Evolutionary conservation across 2,797 vertebrate species (phyloP).

Genomic region (Discoglossus pictus): DNA sequence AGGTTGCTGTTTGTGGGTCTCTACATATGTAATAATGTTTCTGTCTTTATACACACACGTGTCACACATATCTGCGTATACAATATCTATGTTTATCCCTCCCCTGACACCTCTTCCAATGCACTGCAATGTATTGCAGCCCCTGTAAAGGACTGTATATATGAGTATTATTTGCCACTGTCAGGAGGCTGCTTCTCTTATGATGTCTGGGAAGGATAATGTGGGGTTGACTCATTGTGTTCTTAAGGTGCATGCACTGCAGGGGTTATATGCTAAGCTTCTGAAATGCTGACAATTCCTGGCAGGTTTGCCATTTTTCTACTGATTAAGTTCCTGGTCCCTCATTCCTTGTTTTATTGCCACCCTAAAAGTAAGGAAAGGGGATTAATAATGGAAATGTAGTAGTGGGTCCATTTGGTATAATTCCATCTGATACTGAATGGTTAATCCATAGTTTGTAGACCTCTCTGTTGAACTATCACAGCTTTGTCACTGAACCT

Average conservation of each 20-base stretch:
- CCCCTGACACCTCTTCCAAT: background rate
- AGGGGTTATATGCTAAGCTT: slow-evolving; percentile 11
- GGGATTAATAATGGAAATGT: too few relatives aligned
- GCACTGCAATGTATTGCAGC: background rate
- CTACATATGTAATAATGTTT: too few relatives aligned
- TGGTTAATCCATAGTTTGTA: too few relatives aligned
- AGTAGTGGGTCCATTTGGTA: too few relatives aligned
- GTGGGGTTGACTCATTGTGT: background rate
- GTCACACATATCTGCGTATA: too few relatives aligned
- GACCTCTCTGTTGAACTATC: too few relatives aligned
- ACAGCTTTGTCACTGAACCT: slow-evolving; percentile 1
- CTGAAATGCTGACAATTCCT: slow-evolving; percentile 9
- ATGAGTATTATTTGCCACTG: background rate
- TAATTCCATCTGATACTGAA: too few relatives aligned
- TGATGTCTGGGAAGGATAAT: too few relatives aligned
- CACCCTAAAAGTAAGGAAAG: too few relatives aligned
- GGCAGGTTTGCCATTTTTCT: slow-evolving; percentile 1
- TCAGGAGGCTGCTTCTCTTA: background rate
- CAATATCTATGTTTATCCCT: background rate
- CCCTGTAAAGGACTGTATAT: background rate
- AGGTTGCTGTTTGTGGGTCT: too few relatives aligned
- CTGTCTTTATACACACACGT: too few relatives aligned
- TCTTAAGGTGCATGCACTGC: background rate
- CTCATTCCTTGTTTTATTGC: background rate
- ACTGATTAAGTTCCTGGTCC: background rate